Percentiles rank a stretch among this genome's conserved stretches.
Evolutionary conservation across 2,113 vertebrate genomes (phyloP).

Genomic region (Hippocampus barbouri): DNA sequence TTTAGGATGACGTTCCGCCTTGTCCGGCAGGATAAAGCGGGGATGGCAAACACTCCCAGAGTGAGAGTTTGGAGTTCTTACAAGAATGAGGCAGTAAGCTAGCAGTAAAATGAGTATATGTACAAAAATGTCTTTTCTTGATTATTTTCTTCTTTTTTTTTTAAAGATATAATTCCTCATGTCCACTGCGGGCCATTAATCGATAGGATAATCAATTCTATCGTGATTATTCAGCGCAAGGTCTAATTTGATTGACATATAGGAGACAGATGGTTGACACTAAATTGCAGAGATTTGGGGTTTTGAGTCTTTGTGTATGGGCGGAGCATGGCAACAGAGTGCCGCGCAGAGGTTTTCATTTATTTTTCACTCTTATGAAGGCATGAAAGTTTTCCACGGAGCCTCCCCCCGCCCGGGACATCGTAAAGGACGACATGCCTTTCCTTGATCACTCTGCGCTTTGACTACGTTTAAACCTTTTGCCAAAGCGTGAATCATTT

Average conservation of each 20-base stretch:
- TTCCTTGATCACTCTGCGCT: conserved; percentile 21
- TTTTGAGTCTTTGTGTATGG: too few species aligned
- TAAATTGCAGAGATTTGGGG: neutral
- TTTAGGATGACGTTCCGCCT: conserved; percentile 25
- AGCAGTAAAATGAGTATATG: too few species aligned
- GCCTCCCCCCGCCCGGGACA: neutral
- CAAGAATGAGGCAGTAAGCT: too few species aligned
- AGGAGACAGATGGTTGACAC: neutral
- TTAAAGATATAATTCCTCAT: too few species aligned
- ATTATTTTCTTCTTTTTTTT: too few species aligned
- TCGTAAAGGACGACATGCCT: conserved; percentile 25
- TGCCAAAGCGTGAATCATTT: conserved; percentile 21
- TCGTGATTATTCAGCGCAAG: too few species aligned
- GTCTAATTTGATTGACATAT: too few species aligned
- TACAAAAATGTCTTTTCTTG: too few species aligned
- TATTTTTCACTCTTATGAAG: neutral
- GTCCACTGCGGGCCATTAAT: too few species aligned
- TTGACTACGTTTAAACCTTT: conserved; percentile 27
- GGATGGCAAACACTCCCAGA: neutral
- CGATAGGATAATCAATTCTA: too few species aligned
- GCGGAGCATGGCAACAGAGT: neutral
- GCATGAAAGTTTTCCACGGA: neutral
- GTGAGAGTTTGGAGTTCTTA: neutral
- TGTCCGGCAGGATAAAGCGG: neutral
- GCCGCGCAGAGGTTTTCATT: neutral